Evolutionary conservation across 2,797 vertebrate species (phyloP).

Genomic region (Toxotes lorentzi): DNA sequence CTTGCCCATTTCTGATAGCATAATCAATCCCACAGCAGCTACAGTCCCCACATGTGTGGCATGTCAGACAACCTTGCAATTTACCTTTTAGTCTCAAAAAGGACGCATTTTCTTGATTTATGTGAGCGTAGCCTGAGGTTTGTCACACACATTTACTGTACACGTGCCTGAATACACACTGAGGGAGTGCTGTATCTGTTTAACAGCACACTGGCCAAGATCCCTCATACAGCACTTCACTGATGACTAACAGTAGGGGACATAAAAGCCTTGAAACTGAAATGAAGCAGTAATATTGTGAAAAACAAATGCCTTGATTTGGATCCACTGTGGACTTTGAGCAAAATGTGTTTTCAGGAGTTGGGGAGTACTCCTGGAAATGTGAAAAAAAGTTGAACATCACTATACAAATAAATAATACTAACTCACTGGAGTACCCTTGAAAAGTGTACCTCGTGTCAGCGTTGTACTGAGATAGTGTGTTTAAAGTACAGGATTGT

Average conservation of each 20-base stretch:
- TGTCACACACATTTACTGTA: neutral
- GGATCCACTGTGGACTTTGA: neutral
- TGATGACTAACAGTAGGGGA: neutral
- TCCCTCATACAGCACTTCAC: neutral
- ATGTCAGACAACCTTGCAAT: neutral
- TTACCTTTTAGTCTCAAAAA: slow-evolving; percentile 15
- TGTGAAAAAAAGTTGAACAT: too few species aligned
- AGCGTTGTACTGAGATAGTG: too few species aligned
- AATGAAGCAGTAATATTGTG: neutral
- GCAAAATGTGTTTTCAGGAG: neutral
- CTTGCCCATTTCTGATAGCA: slow-evolving; percentile 42
- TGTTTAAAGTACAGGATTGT: neutral
- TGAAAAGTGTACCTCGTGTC: too few species aligned
- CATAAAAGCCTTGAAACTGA: neutral
- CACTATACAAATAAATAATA: too few species aligned
- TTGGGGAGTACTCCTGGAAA: neutral
- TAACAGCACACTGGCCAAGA: neutral
- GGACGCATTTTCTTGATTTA: neutral
- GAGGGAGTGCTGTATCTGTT: neutral
- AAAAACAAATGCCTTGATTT: neutral
- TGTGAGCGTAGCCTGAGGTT: slow-evolving; percentile 1
- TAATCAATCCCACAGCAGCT: slow-evolving; percentile 34
- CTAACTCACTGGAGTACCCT: too few species aligned
- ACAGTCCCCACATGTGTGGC: slow-evolving; percentile 1
- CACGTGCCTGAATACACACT: neutral